Evolutionary conservation across 2,113 vertebrate species (phyloP).

Genomic region (Chitala chitala): DNA sequence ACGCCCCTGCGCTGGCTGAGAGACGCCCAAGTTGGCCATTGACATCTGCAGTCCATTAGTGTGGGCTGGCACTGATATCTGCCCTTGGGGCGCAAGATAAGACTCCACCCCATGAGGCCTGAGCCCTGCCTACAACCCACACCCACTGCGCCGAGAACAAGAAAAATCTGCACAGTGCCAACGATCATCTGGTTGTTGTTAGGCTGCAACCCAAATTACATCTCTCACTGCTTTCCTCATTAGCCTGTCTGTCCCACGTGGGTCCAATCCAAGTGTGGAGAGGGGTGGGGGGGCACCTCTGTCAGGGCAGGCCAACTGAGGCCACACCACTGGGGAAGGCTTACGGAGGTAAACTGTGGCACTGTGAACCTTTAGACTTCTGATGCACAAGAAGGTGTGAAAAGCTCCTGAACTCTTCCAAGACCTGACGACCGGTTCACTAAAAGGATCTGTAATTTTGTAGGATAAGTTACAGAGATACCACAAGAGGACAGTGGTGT

Average conservation of each 20-base stretch:
- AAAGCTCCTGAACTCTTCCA: background rate
- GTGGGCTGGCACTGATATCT: too few relatives aligned
- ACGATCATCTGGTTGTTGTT: slow-evolving; percentile 53
- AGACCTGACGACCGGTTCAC: background rate
- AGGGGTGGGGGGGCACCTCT: background rate
- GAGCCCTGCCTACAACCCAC: slow-evolving; percentile 30
- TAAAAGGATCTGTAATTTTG: background rate
- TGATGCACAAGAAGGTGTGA: slow-evolving; percentile 29
- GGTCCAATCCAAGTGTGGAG: slow-evolving; percentile 2
- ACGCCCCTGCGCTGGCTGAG: too few relatives aligned
- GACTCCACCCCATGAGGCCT: slow-evolving; percentile 41
- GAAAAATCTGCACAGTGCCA: slow-evolving; percentile 12
- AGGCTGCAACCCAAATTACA: slow-evolving; percentile 33
- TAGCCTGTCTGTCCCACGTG: slow-evolving; percentile 32
- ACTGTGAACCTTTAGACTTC: slow-evolving; percentile 29
- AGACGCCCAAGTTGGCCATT: too few relatives aligned
- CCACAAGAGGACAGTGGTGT: background rate
- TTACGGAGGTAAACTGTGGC: slow-evolving; percentile 29
- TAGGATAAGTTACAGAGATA: background rate
- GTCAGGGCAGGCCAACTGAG: too few relatives aligned
- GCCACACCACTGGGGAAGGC: background rate
- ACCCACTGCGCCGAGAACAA: slow-evolving; percentile 37
- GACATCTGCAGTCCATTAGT: slow-evolving; percentile 44
- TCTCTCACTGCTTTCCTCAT: slow-evolving; percentile 47
- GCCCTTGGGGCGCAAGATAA: slow-evolving; percentile 32